phyloP scores from a whole-genome alignment of 2,113 vertebrate species.

The Pollachius pollachius region DNA sequence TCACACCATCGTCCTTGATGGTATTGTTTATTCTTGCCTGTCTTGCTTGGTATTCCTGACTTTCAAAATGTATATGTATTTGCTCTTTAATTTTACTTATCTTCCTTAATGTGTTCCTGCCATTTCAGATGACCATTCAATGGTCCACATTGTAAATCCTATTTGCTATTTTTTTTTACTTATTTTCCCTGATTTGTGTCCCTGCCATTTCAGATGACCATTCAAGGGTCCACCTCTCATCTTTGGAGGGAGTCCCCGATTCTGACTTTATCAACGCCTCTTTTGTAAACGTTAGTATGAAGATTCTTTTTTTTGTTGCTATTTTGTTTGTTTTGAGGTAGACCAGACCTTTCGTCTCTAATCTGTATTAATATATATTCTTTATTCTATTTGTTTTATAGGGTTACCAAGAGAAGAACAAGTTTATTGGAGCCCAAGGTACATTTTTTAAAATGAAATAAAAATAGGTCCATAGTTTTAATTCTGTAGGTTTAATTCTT shows the following conservation, averaged over 20 bases:
- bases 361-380: too few species aligned
- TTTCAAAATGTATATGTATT: too few species aligned
- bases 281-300: conserved; percentile 90
- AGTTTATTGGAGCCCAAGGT: conserved; percentile 99
- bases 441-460: conserved; percentile 24
- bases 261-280: conserved; percentile 98
- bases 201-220: conserved; percentile 84
- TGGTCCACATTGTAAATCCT: conserved; percentile 73
- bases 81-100: too few species aligned
- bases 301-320: neutral
- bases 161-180: too few species aligned
- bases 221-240: conserved; percentile 91
- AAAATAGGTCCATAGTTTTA: neutral
- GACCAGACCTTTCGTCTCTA: too few species aligned
- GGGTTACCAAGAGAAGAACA: conserved; percentile 99
- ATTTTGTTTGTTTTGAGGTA: too few species aligned
- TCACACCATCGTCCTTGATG: too few species aligned
- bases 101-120: conserved; percentile 7
- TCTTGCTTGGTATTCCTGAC: too few species aligned
- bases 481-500: neutral
- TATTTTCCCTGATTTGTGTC: too few species aligned
- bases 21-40: too few species aligned
- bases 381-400: conserved; percentile 38
- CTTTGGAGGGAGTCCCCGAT: conserved; percentile 95
- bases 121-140: conserved; percentile 90